phyloP scores from a whole-genome alignment of 2,113 vertebrate species.

The Saccopteryx bilineata region DNA sequence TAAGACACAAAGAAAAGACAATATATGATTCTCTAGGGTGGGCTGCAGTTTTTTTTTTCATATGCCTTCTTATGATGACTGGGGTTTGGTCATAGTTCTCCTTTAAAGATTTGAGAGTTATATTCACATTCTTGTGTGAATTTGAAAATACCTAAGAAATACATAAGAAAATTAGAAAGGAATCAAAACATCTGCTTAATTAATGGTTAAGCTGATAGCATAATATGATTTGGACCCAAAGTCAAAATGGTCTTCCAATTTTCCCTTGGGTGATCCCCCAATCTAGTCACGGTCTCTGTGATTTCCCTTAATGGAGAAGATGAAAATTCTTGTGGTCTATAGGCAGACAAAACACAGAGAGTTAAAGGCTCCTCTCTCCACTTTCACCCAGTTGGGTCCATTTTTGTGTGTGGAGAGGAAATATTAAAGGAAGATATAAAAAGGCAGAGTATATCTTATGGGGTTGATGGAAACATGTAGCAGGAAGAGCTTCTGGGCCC shows the following conservation, averaged over 20 bases:
- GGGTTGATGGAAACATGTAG: not conserved
- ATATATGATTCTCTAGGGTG: not conserved
- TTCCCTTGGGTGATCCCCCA: not conserved
- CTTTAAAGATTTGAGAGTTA: constrained; percentile 13
- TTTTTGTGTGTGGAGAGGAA: not conserved
- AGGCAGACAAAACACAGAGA: not conserved
- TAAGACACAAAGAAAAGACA: not conserved
- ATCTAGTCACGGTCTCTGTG: not conserved
- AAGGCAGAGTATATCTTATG: not conserved
- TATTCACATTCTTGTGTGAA: not conserved
- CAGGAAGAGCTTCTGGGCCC: not conserved
- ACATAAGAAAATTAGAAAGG: not conserved
- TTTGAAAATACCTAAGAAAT: not conserved
- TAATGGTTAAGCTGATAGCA: not conserved
- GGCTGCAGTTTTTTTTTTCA: not conserved
- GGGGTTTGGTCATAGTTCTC: not conserved
- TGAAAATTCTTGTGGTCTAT: not conserved
- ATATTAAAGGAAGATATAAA: not conserved
- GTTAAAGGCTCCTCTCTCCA: not conserved
- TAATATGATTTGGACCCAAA: constrained; percentile 11
- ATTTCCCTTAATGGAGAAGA: not conserved
- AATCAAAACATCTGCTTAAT: not conserved
- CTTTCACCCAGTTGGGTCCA: not conserved
- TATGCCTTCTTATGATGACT: not conserved
- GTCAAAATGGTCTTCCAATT: not conserved